phyloP scores from a whole-genome alignment of 2,113 vertebrate genomes.

The Rhinogobius similis region DNA sequence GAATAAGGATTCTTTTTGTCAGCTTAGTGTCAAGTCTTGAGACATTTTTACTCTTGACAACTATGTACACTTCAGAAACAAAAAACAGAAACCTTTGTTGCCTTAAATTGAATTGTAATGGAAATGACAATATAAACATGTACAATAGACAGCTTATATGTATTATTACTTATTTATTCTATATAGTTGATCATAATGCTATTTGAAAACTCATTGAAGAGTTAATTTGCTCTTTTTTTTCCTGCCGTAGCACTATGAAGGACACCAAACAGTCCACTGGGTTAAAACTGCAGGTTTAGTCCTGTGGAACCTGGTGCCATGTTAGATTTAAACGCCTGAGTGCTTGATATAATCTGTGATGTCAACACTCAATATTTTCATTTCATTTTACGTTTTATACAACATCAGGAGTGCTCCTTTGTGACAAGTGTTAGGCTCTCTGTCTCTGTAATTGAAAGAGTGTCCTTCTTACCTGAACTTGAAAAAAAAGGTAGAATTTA shows the following conservation, averaged over 20 bases:
- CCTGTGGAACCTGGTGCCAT: background rate
- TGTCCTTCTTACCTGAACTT: background rate
- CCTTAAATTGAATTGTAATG: too few species aligned
- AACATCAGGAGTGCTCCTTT: background rate
- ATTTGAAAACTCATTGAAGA: background rate
- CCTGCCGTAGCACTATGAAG: background rate
- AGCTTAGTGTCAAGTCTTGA: conserved; percentile 28
- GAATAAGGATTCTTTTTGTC: conserved; percentile 58
- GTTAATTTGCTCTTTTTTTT: too few species aligned
- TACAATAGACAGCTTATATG: too few species aligned
- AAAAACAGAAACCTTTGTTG: background rate
- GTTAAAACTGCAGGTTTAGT: background rate
- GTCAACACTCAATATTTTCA: conserved; percentile 2
- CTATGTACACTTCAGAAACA: background rate
- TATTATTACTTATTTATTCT: background rate
- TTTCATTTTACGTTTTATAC: background rate
- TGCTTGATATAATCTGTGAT: background rate
- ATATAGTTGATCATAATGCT: background rate
- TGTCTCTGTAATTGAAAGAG: background rate
- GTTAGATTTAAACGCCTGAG: background rate
- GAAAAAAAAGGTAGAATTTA: background rate
- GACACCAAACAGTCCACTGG: too few species aligned
- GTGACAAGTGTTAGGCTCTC: background rate
- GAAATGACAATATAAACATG: too few species aligned
- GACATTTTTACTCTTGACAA: background rate